These are phyloP conservation scores for Scomber colias DNA, from an alignment of 2,113 vertebrate species.

Conservation along the genomic window DNA sequence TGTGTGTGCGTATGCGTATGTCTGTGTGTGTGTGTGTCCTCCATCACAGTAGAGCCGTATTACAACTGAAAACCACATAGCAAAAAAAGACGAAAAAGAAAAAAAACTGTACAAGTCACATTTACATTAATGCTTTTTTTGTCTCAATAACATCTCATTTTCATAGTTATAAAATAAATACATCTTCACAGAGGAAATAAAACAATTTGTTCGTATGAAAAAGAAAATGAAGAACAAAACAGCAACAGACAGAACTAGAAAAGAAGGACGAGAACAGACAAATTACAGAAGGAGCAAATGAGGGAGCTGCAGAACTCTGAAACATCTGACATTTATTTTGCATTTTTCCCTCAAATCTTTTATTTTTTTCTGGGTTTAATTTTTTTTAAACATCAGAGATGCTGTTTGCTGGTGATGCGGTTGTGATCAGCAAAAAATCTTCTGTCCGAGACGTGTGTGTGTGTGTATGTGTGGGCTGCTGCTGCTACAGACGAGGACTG, in stretches of 20 bases:
- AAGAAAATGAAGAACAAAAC: slow-evolving; percentile 45
- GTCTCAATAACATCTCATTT: slow-evolving; percentile 88
- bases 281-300: slow-evolving; percentile 52
- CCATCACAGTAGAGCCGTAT: slow-evolving; percentile 98
- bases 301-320: slow-evolving; percentile 71
- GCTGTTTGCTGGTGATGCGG: slow-evolving; percentile 73
- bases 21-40: slow-evolving; percentile 81
- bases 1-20: slow-evolving; percentile 71
- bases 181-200: slow-evolving; percentile 89
- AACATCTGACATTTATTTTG: slow-evolving; percentile 58
- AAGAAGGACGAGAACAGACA: slow-evolving; percentile 61
- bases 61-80: slow-evolving; percentile 88
- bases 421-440: slow-evolving; percentile 34
- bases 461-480: slow-evolving; percentile 9
- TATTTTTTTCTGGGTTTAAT: slow-evolving; percentile 7
- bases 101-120: slow-evolving; percentile 95
- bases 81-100: slow-evolving; percentile 78
- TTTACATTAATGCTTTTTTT: slow-evolving; percentile 89
- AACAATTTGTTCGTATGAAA: slow-evolving; percentile 90
- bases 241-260: slow-evolving; percentile 76
- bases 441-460: slow-evolving; percentile 12
- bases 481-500: slow-evolving; percentile 47
- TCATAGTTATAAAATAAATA: slow-evolving; percentile 99
- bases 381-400: slow-evolving; percentile 54
- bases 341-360: slow-evolving; percentile 39